Conservation (phyloP, 2,888 invertebrate species). For the Brachypterus glaber region DNA sequence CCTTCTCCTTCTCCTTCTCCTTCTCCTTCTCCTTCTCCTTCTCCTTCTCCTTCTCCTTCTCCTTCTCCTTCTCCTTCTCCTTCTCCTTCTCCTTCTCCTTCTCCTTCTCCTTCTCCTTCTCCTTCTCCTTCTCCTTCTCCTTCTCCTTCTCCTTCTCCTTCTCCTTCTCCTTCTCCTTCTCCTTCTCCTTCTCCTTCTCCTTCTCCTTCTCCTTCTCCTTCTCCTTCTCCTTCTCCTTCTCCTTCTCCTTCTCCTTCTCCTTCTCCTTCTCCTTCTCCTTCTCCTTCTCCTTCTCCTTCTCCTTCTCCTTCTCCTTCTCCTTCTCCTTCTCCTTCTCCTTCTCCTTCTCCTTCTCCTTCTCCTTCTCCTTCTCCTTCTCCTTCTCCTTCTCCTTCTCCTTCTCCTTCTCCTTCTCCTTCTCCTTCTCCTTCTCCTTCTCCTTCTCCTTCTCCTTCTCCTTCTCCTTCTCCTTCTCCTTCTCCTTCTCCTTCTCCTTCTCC, state of each 20-base stretch:
- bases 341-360: constrained; percentile 14
- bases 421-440: constrained; percentile 20
- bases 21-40: constrained; percentile 21
- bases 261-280: constrained; percentile 16
- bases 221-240: constrained; percentile 17
- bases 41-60: constrained; percentile 17
- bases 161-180: constrained; percentile 16
- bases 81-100: constrained; percentile 20
- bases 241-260: constrained; percentile 19
- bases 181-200: constrained; percentile 17
- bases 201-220: constrained; percentile 15
- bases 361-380: constrained; percentile 20
- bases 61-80: constrained; percentile 19
- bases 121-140: constrained; percentile 19
- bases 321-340: constrained; percentile 21
- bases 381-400: constrained; percentile 20
- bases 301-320: constrained; percentile 20
- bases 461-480: constrained; percentile 20
- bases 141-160: constrained; percentile 17
- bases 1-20: constrained; percentile 20
- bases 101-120: constrained; percentile 16
- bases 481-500: constrained; percentile 21
- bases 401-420: constrained; percentile 20
- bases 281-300: constrained; percentile 19
- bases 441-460: constrained; percentile 20